Evolutionary conservation across 2,113 vertebrate species (phyloP).

Genomic region (Rhizomys pruinosus): DNA sequence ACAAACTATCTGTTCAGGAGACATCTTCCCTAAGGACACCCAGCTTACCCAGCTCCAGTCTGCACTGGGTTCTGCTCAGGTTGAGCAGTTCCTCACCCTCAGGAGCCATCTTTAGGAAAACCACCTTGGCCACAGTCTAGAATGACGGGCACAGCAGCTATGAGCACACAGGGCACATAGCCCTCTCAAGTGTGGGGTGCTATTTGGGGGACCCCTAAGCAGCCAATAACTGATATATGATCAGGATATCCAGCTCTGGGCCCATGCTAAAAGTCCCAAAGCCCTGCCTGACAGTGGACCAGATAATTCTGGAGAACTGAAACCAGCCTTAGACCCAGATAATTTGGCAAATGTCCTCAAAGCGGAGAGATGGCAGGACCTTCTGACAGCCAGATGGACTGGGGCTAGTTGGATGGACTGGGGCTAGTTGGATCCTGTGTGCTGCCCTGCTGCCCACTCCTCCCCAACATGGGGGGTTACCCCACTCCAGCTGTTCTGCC

Average conservation of each 20-base stretch:
- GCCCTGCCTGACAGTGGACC: background rate
- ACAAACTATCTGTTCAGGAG: background rate
- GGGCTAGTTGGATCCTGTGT: background rate
- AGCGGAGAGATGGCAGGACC: background rate
- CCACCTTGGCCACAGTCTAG: background rate
- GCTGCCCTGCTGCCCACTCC: background rate
- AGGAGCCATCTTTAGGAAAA: background rate
- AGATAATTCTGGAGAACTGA: background rate
- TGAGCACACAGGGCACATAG: background rate
- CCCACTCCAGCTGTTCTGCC: background rate
- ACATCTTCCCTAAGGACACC: too few species aligned
- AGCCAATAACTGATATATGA: background rate
- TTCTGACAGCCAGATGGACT: background rate
- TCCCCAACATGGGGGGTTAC: background rate
- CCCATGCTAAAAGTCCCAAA: background rate
- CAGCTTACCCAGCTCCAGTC: too few species aligned
- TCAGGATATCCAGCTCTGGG: background rate
- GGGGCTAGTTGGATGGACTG: background rate
- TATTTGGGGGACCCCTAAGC: background rate
- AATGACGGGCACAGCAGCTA: background rate
- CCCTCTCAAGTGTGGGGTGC: background rate
- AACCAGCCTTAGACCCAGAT: background rate
- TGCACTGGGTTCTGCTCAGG: background rate
- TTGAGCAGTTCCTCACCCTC: background rate
- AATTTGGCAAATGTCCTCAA: background rate